A percentile compares a stretch with the other conserved stretches of the same genome.
Evolutionary conservation across 35 echinoderm and acorn worm species (phyloP).

Genomic region (Stichopus chloronotus): DNA sequence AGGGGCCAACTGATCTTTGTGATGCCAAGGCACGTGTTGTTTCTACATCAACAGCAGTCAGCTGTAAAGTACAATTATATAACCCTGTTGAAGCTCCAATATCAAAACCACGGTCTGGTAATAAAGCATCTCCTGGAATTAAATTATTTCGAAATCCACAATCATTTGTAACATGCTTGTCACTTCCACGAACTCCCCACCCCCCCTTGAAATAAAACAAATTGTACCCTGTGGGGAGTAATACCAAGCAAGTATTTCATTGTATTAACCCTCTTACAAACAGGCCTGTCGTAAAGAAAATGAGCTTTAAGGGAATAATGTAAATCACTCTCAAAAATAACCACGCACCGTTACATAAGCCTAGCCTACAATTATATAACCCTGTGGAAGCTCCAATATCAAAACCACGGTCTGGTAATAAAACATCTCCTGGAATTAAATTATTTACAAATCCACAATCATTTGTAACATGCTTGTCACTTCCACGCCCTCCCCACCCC

Average conservation of each 20-base stretch:
- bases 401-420: conserved; percentile 1
- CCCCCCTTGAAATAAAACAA: background rate
- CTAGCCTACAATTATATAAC: background rate
- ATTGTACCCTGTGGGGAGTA: background rate
- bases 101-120: background rate
- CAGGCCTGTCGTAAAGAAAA: too few relatives aligned
- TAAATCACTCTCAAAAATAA: too few relatives aligned
- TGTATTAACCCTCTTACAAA: background rate
- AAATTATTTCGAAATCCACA: background rate
- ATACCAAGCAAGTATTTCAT: conserved; percentile 8
- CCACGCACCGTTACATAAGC: too few relatives aligned
- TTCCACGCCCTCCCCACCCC: conserved; percentile 1
- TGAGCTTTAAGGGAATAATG: too few relatives aligned
- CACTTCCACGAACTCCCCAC: background rate
- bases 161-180: conserved; percentile 17
- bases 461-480: conserved; percentile 21
- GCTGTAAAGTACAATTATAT: background rate
- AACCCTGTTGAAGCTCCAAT: background rate
- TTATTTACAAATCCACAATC: background rate
- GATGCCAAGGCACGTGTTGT: background rate
- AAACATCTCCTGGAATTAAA: conserved; percentile 27
- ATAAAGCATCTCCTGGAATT: conserved; percentile 21
- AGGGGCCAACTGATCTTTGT: background rate
- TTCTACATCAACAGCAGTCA: background rate
- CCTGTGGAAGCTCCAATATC: background rate